phyloP scores from a whole-genome alignment of 2,888 invertebrate species.

The Drosophila suboccidentalis region DNA sequence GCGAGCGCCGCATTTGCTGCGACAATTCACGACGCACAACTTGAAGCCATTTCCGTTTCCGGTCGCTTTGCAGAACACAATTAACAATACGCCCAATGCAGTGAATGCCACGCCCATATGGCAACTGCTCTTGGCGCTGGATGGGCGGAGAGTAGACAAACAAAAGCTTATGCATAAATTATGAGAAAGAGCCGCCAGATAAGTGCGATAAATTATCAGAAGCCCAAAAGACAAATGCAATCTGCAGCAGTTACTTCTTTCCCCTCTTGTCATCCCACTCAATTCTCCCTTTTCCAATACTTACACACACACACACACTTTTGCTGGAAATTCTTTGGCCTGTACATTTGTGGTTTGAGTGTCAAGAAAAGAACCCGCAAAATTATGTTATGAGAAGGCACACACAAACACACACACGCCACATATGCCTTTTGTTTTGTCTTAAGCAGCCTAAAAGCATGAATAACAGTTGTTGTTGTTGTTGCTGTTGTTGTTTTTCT shows the following conservation, averaged over 20 bases:
- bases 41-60: conserved; percentile 76
- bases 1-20: conserved; percentile 41
- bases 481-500: conserved; percentile 46
- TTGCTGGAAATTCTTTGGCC: background rate
- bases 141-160: conserved; percentile 19
- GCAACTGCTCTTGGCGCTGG: background rate
- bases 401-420: conserved; percentile 7
- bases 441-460: conserved; percentile 57
- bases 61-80: conserved; percentile 64
- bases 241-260: conserved; percentile 46
- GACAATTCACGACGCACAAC: conserved; percentile 52
- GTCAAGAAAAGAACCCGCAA: conserved; percentile 52
- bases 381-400: conserved; percentile 34
- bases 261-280: background rate
- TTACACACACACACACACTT: background rate
- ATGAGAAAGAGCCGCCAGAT: conserved; percentile 69
- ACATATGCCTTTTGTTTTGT: conserved; percentile 56
- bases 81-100: conserved; percentile 56
- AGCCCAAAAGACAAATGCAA: conserved; percentile 58
- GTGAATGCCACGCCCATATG: conserved; percentile 37
- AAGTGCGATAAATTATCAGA: conserved; percentile 80
- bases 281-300: background rate
- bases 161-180: conserved; percentile 79
- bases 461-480: conserved; percentile 8
- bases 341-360: conserved; percentile 52